A percentile compares a stretch with the other conserved stretches of the same genome.
Evolutionary conservation across 2,113 vertebrate species (phyloP).

Genomic region (Gadus macrocephalus): DNA sequence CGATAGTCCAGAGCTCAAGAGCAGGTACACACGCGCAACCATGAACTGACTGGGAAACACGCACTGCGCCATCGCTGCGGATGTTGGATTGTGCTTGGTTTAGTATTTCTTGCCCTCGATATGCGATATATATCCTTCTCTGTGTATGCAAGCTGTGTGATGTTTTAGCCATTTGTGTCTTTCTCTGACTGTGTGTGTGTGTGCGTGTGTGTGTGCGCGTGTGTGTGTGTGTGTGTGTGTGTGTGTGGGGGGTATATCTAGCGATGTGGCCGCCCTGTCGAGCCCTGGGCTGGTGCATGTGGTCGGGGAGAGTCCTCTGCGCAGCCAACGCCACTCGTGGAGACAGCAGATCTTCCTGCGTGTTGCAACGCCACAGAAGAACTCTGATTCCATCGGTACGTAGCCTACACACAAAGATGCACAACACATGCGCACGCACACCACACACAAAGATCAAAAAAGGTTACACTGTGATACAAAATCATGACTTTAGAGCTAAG

Average conservation of each 20-base stretch:
- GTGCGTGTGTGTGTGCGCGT: conserved; percentile 9
- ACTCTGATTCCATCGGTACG: conserved; percentile 77
- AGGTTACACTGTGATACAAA: too few species aligned
- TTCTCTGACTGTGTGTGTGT: conserved; percentile 1
- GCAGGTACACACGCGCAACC: conserved; percentile 54
- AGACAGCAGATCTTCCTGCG: conserved; percentile 97
- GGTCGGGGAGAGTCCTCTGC: conserved; percentile 71
- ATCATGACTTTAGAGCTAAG: too few species aligned
- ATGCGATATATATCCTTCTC: not conserved
- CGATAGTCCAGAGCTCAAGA: conserved; percentile 81
- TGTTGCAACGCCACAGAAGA: conserved; percentile 96
- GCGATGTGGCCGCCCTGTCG: conserved; percentile 80
- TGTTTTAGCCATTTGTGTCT: too few species aligned
- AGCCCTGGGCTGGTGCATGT: conserved; percentile 54
- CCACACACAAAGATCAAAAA: not conserved
- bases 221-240: conserved; percentile 9
- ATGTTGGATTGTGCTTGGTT: not conserved
- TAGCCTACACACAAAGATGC: not conserved
- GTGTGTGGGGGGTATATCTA: conserved; percentile 45
- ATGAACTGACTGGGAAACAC: conserved; percentile 6
- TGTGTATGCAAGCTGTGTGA: too few species aligned
- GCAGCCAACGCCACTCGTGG: conserved; percentile 88
- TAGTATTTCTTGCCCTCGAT: not conserved
- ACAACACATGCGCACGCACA: not conserved
- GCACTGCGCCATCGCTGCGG: not conserved